Base-by-base conservation (phyloP, 2,888 invertebrate species). In the Aporophyla nigra region DNA sequence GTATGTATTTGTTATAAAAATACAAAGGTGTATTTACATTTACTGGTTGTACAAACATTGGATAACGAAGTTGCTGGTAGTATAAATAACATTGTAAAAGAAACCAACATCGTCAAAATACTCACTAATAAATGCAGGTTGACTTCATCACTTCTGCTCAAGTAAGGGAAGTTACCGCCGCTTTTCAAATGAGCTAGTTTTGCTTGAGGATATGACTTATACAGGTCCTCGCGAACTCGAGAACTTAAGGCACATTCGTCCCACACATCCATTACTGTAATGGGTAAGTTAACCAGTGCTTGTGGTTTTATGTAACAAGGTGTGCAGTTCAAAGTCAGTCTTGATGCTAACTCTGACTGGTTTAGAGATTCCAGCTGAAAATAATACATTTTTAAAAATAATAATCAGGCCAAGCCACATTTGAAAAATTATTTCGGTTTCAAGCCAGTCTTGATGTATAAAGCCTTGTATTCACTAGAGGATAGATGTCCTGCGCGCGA, bases 111-210 rank as follows among this genome's bases (percentile, higher is more conserved):
- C 12, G 33, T 10, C 21, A 80, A 53, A 46, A 53, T 84, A 91
- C 93, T 94, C 92, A 99, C 99, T 97, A 98, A 97, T 91, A 99
- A 97, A 97, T 99, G 98, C 85, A 99, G 96, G 95, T 99, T 99
- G 71, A 99, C 98, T 97, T 99, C 99, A 89, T 98, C 98, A 92
- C 98, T 97, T 90, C 98, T 97, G 93, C 99, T 99, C 80, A 99
- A 96, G 92, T 99, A 99, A 0, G 99, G 99, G 93, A 99, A 99
- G 95, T 99, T 99, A 9, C 99, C 99, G 1, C 99, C 99, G 83
- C 97, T 97, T 93, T 99, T 99, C 67, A 99, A 95, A 93, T 99
- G 98, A 2, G 99, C 99, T 82, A 98, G 93, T 94, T 98, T 98
- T 0, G 98, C 99, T 80, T 98, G 97, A 0, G 99, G 99, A 93